Conservation (phyloP, 2,113 vertebrate species). For the Rhabdornis inornatus region DNA sequence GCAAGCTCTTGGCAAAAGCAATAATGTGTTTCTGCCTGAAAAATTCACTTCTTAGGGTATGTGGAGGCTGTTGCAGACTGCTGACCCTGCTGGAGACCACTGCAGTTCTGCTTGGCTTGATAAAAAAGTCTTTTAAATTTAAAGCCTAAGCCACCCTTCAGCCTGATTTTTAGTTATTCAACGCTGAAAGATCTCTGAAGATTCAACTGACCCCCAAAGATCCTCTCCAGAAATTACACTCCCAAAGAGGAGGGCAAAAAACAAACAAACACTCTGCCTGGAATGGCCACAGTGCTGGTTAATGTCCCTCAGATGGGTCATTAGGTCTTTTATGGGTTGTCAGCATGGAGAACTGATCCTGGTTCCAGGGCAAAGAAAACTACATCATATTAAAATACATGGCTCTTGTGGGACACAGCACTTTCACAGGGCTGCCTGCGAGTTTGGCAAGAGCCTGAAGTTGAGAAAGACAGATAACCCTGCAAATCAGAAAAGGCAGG, state of each 20-base stretch:
- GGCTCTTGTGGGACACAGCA: conserved; percentile 36
- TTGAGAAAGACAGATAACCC: conserved; percentile 53
- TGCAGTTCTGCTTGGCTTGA: not conserved
- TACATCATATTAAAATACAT: conserved; percentile 55
- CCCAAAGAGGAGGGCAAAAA: not conserved
- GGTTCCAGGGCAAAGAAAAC: conserved; percentile 45
- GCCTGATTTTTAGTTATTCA: not conserved
- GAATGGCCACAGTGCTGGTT: not conserved
- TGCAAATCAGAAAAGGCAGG: conserved; percentile 58
- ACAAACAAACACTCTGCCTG: conserved; percentile 5
- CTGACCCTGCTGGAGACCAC: not conserved
- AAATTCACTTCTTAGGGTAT: not conserved
- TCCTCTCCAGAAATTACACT: not conserved
- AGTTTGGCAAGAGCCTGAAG: conserved; percentile 48
- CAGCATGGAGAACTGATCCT: conserved; percentile 20
- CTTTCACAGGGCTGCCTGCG: conserved; percentile 24
- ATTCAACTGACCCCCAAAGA: not conserved
- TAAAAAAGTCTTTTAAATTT: not conserved
- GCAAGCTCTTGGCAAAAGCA: not conserved
- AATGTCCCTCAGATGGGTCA: conserved; percentile 51
- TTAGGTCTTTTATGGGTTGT: conserved; percentile 54
- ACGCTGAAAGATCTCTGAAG: not conserved
- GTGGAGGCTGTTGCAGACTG: not conserved
- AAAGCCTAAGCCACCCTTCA: not conserved
- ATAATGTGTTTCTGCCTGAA: not conserved